Percentiles rank a stretch among this genome's conserved stretches.
Conservation (phyloP, 2,888 invertebrate species). For the Chalcis sispes region DNA sequence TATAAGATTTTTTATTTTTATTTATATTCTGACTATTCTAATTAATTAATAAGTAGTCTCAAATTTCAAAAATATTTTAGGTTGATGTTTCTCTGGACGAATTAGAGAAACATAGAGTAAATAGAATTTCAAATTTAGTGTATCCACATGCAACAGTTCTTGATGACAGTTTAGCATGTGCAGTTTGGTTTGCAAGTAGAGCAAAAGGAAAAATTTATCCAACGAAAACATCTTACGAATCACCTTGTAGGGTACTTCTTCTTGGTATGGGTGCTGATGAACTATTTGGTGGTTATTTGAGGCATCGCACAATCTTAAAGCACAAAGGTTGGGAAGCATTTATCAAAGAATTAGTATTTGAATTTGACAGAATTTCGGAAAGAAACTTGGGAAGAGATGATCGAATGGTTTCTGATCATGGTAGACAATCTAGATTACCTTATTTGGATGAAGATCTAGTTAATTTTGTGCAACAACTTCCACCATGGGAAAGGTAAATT, state of each 20-base stretch:
- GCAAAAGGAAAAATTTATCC: slow-evolving; percentile 79
- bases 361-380: slow-evolving; percentile 90
- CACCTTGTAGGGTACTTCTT: slow-evolving; percentile 85
- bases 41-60: slow-evolving; percentile 6
- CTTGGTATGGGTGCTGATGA: slow-evolving; percentile 98
- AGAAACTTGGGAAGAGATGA: slow-evolving; percentile 97
- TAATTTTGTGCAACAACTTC: slow-evolving; percentile 80
- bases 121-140: slow-evolving; percentile 85
- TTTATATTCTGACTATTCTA: slow-evolving; percentile 14
- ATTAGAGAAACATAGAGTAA: slow-evolving; percentile 79
- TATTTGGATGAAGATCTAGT: slow-evolving; percentile 86
- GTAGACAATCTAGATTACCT: slow-evolving; percentile 88
- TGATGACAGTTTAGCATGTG: slow-evolving; percentile 97
- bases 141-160: slow-evolving; percentile 91
- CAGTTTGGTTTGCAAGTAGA: slow-evolving; percentile 96
- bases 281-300: slow-evolving; percentile 94
- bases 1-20: slow-evolving; percentile 61
- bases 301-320: slow-evolving; percentile 87
- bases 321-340: slow-evolving; percentile 79
- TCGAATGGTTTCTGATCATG: slow-evolving; percentile 92
- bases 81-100: slow-evolving; percentile 85
- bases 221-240: slow-evolving; percentile 74
- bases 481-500: slow-evolving; percentile 83
- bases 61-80: slow-evolving; percentile 63
- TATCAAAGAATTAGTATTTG: slow-evolving; percentile 80